Evolutionary conservation across 1,140 invertebrate species (phyloP), one percentile per base, ranked within the genome.

Genomic region (Limonius californicus): DNA sequence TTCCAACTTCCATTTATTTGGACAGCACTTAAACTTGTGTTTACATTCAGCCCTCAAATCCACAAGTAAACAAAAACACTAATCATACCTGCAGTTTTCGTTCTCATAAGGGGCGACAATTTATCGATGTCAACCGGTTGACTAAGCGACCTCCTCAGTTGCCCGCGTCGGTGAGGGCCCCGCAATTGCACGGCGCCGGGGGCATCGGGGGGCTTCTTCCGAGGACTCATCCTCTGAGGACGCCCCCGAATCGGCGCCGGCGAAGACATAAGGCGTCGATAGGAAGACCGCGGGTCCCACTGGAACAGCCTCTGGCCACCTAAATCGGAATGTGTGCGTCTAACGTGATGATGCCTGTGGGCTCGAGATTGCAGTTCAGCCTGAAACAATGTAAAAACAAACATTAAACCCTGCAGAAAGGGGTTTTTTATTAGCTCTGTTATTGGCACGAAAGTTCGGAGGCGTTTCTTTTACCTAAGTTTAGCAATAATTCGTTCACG

Each of bases 111-210:
- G 11, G 83, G 82, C 50, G 83, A 84, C 47, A 85, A 74, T 74
- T 84, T 83, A 74, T 89, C 87, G 62, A 89, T 81, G 67, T 87
- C 87, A 63, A 87, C 79, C 54, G 87, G 87, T 69, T 89, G 87
- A 71, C 87, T 89, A 15, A 88, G 78, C 3, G 87, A 89, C 23
- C 88, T 77, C 59, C 85, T 80, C 58, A 89, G 76, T 70, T 84
- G 80, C 35, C 84, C 72, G 39, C 72, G 61, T 9, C 70, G 54
- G 7, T 70, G 67, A 18, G 53, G 42, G 19, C 62, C 43, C n/a
- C 73, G 70, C 35, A 74, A 42, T 23, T 70, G 67, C 23, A 75
- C 72, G 15, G 76, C 78, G 70, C 76, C 77, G 66, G 79, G 79
- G 58, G 62, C 60, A 43, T 76, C 76, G 6, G 73, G 71, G 18